A percentile compares a stretch with the other conserved stretches of the same genome.
These are phyloP conservation scores for Drosophila anomalipes DNA, from an alignment of 2,888 invertebrate species.

Conservation along the genomic window DNA sequence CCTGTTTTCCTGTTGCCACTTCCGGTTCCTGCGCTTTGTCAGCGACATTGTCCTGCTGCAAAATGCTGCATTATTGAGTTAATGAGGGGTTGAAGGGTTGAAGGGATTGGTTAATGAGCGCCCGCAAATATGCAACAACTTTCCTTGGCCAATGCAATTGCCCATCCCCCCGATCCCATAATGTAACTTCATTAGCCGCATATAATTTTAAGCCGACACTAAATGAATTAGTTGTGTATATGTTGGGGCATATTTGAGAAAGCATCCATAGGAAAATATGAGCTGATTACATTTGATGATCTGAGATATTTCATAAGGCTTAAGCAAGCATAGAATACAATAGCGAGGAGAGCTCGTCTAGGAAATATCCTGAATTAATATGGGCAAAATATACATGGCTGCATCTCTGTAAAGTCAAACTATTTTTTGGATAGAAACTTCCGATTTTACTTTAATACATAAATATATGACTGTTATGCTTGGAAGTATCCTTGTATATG, in stretches of 20 bases:
- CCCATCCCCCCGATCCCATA: not conserved
- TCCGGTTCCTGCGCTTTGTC: conserved; percentile 19
- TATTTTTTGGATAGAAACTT: not conserved
- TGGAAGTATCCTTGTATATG: not conserved
- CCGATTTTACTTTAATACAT: not conserved
- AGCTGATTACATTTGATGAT: not conserved
- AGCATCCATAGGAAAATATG: not conserved
- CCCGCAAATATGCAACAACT: conserved; percentile 51
- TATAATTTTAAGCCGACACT: not conserved
- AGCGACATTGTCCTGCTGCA: conserved; percentile 43
- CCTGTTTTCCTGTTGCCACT: conserved; percentile 4
- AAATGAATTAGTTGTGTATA: not conserved
- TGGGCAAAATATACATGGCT: not conserved
- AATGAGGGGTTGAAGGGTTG: conserved; percentile 17
- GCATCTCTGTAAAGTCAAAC: not conserved
- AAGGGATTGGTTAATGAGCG: conserved; percentile 1
- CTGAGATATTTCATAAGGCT: not conserved
- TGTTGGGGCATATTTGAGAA: not conserved
- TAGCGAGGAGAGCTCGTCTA: not conserved
- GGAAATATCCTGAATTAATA: not conserved
- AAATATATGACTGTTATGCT: not conserved
- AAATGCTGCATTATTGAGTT: conserved; percentile 26
- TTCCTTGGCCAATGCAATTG: conserved; percentile 4
- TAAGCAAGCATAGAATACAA: not conserved
- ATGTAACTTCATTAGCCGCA: not conserved